Percentiles rank a stretch among this genome's conserved stretches.
Evolutionary conservation across 2,797 vertebrate species (phyloP).

Genomic region (Melopsittacus undulatus): DNA sequence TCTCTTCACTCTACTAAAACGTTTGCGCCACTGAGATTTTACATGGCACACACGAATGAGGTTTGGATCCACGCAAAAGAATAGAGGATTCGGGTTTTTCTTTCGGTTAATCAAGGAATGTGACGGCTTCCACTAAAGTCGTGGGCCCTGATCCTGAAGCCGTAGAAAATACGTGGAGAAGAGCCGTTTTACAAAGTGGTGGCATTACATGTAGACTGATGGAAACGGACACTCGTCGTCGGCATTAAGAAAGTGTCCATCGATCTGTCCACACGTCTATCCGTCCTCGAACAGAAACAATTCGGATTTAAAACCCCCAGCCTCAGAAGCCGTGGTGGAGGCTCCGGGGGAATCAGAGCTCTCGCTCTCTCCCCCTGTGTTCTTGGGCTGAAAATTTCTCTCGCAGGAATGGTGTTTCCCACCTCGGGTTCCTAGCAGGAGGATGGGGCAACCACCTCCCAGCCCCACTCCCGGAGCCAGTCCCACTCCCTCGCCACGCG

Average conservation of each 20-base stretch:
- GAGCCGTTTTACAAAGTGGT: background rate
- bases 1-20: background rate
- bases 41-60: background rate
- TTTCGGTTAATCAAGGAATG: background rate
- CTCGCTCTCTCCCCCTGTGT: background rate
- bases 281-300: background rate
- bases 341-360: background rate
- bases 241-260: background rate
- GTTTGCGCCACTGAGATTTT: background rate
- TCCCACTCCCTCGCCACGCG: background rate
- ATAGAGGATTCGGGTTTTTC: rapidly evolving
- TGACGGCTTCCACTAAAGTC: background rate
- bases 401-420: background rate
- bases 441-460: background rate
- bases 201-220: background rate
- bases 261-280: rapidly evolving
- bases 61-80: background rate
- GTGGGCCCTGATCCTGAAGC: background rate
- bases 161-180: background rate
- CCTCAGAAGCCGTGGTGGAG: background rate
- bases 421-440: background rate
- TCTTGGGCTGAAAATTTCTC: background rate
- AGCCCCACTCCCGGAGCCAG: background rate
- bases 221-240: background rate
- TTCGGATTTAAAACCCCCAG: background rate